Percentiles rank a stretch among this genome's conserved stretches.
Evolutionary conservation across 1,140 invertebrate genomes (phyloP).

Genomic region (Tigriopus japonicus): DNA sequence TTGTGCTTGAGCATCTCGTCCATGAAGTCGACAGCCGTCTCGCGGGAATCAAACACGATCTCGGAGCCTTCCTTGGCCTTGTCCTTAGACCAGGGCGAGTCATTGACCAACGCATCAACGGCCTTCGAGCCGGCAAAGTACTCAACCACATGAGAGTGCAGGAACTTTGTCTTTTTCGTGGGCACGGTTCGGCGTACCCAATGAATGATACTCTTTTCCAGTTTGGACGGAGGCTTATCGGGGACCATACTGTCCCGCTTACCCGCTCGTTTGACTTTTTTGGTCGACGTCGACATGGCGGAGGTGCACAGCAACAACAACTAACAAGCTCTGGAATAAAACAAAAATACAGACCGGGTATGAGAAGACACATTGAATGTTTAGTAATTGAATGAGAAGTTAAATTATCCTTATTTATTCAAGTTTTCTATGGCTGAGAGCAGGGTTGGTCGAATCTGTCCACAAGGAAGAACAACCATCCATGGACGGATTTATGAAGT

Average conservation of each 20-base stretch:
- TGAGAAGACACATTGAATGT: no score
- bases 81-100: conserved; percentile 58
- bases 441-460: no score
- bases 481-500: no score
- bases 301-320: no score
- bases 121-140: conserved; percentile 40
- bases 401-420: no score
- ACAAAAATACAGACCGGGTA: no score
- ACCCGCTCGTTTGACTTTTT: conserved; percentile 14
- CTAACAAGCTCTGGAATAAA: no score
- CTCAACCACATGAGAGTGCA: conserved; percentile 71
- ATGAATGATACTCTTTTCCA: conserved; percentile 79
- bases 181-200: conserved; percentile 82
- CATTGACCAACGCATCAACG: conserved; percentile 64
- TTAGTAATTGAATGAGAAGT: no score
- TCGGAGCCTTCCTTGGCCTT: conserved; percentile 39
- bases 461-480: no score
- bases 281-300: no score
- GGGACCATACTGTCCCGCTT: neutral
- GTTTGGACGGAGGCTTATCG: conserved; percentile 35
- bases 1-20: conserved; percentile 73
- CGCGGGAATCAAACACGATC: conserved; percentile 56
- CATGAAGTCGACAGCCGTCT: conserved; percentile 56
- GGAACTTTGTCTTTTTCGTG: conserved; percentile 81
- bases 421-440: no score